phyloP scores from a whole-genome alignment of 2,113 vertebrate species.

The Cromileptes altivelis region DNA sequence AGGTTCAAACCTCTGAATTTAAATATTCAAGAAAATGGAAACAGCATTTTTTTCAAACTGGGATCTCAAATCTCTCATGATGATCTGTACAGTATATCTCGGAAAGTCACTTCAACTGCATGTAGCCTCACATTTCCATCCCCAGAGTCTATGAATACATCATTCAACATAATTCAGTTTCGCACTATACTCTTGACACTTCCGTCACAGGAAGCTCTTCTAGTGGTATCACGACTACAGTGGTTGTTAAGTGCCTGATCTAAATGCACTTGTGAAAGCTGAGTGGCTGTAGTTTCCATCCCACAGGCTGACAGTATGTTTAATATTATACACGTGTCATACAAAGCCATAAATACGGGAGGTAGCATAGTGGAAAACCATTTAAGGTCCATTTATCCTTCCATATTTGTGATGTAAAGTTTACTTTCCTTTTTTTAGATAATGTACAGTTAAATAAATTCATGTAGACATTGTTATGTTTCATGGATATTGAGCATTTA shows the following conservation, averaged over 20 bases:
- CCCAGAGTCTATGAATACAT: neutral
- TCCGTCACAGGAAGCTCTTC: conserved; percentile 57
- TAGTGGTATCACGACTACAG: conserved; percentile 20
- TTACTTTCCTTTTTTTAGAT: neutral
- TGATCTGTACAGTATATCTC: neutral
- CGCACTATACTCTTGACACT: neutral
- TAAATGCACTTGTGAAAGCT: neutral
- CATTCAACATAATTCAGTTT: neutral
- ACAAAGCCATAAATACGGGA: neutral
- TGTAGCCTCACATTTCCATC: neutral
- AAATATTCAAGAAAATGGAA: neutral
- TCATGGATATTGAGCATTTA: neutral
- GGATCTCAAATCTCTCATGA: neutral
- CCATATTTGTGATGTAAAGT: neutral
- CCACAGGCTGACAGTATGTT: neutral
- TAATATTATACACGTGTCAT: neutral
- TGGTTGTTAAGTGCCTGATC: neutral
- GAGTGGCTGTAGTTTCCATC: conserved; percentile 22
- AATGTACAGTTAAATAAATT: neutral
- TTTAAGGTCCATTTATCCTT: neutral
- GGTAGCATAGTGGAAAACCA: neutral
- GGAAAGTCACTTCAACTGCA: neutral
- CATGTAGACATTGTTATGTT: neutral
- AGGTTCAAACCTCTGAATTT: no score
- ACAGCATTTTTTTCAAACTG: neutral